Percentiles rank a stretch among this genome's conserved stretches.
Evolutionary conservation across 2,888 invertebrate genomes (phyloP).

Genomic region (Spisula subtruncata): DNA sequence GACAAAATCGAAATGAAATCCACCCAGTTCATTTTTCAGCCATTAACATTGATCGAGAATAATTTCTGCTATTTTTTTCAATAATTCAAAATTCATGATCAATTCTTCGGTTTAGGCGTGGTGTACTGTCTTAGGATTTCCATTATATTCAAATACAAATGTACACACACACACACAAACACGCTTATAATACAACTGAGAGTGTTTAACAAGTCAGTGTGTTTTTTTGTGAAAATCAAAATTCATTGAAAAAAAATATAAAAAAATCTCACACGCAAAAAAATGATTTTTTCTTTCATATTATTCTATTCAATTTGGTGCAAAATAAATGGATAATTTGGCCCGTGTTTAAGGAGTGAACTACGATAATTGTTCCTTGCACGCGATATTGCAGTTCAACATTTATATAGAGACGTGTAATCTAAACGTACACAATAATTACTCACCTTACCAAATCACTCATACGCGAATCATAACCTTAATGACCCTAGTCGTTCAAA

Average conservation of each 20-base stretch:
- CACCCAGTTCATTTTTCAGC: background rate
- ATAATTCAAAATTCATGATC: slow-evolving; percentile 5
- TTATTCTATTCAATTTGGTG: background rate
- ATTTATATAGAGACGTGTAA: slow-evolving; percentile 33
- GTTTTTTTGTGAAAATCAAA: background rate
- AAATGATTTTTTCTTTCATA: background rate
- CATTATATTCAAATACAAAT: background rate
- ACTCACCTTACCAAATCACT: slow-evolving; percentile 43
- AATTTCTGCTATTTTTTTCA: too few species aligned
- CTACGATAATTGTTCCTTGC: slow-evolving; percentile 34
- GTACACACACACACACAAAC: background rate
- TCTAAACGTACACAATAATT: slow-evolving; percentile 50
- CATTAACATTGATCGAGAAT: background rate
- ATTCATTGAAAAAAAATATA: slow-evolving; percentile 7
- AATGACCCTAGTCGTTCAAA: background rate
- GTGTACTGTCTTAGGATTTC: background rate
- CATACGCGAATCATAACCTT: slow-evolving; percentile 1
- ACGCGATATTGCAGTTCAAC: slow-evolving; percentile 40
- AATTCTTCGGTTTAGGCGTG: background rate
- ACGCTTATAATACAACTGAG: background rate
- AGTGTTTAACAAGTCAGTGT: background rate
- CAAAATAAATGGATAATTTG: slow-evolving; percentile 19
- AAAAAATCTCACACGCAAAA: background rate
- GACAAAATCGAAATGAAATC: slow-evolving; percentile 8
- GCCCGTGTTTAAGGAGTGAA: background rate